phyloP scores from a whole-genome alignment of 2,113 vertebrate species.

The Psammodynastes pulverulentus region DNA sequence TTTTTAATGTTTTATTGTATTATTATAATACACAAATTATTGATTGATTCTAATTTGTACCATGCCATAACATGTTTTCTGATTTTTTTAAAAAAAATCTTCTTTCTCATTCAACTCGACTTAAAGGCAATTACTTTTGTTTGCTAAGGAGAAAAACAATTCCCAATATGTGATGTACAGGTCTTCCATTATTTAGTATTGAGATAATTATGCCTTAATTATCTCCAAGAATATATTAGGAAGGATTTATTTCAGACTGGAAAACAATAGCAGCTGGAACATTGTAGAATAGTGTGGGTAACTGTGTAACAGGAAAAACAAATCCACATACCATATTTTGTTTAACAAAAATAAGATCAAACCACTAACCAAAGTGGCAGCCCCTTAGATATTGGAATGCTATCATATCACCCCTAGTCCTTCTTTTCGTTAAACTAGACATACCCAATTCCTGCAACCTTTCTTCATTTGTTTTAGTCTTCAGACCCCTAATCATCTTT shows the following conservation, averaged over 20 bases:
- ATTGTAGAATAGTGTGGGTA: not conserved
- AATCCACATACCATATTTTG: not conserved
- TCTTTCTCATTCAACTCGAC: not conserved
- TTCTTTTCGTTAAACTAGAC: not conserved
- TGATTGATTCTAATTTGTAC: not conserved
- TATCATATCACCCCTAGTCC: not conserved
- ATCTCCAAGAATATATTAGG: not conserved
- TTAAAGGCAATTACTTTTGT: not conserved
- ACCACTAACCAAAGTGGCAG: not conserved
- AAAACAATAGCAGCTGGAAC: not conserved
- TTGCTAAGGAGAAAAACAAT: not conserved
- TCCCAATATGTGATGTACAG: not conserved
- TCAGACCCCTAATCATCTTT: not conserved
- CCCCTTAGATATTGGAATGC: not conserved
- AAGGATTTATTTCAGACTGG: not conserved
- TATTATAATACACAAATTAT: not conserved
- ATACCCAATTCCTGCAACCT: not conserved
- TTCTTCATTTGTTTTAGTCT: not conserved
- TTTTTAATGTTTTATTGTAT: slow-evolving; percentile 10
- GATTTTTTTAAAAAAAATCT: not conserved
- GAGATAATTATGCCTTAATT: not conserved
- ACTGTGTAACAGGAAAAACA: not conserved
- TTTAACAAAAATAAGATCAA: not conserved
- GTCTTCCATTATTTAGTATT: not conserved
- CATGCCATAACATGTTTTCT: not conserved